Conservation (phyloP, 1,140 invertebrate species). For the Meloidogyne hapla region DNA sequence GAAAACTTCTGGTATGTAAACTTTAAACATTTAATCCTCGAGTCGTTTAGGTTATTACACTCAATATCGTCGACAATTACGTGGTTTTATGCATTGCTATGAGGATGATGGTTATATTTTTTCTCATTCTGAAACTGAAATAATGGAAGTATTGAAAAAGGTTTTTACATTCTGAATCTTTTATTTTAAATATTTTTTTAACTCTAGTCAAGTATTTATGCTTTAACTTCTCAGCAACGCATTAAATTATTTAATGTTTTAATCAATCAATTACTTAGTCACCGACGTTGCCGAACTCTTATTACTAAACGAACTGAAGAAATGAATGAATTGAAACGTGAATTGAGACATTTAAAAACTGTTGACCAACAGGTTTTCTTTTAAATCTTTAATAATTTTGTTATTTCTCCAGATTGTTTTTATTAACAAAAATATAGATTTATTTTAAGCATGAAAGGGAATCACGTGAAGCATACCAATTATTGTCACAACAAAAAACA, state of each 20-base stretch:
- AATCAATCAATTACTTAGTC: slow-evolving; percentile 36
- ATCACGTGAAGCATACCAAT: slow-evolving; percentile 25
- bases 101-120: slow-evolving; percentile 41
- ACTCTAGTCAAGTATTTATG: slow-evolving; percentile 38
- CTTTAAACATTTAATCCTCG: background rate
- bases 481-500: background rate
- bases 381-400: background rate
- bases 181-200: background rate
- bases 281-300: slow-evolving; percentile 18
- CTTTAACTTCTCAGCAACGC: slow-evolving; percentile 26
- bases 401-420: no score
- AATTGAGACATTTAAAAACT: slow-evolving; percentile 12
- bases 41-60: slow-evolving; percentile 30
- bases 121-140: slow-evolving; percentile 15
- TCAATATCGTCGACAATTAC: slow-evolving; percentile 18
- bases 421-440: background rate
- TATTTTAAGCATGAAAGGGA: slow-evolving; percentile 37
- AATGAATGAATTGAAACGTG: slow-evolving; percentile 23
- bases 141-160: slow-evolving; percentile 36
- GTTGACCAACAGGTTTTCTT: slow-evolving; percentile 20
- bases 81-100: slow-evolving; percentile 39
- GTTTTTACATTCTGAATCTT: background rate
- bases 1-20: slow-evolving; percentile 21
- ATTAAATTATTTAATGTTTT: slow-evolving; percentile 27
- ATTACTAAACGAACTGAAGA: slow-evolving; percentile 37